Evolutionary conservation across 2,797 vertebrate genomes (phyloP), one percentile per base, ranked within the genome.

Genomic region (Rhinogobio ventralis): DNA sequence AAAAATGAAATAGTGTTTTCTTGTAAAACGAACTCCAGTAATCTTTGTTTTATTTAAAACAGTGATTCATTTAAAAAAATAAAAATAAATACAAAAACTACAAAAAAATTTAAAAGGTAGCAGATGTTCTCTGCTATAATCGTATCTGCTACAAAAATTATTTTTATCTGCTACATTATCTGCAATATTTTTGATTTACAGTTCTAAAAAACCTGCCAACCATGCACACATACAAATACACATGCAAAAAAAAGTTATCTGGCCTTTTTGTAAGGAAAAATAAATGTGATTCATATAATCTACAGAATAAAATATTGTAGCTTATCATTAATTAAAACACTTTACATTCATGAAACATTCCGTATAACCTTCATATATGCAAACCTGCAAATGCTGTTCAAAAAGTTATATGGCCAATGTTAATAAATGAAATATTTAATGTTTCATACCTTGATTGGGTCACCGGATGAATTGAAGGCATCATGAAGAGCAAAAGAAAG

Each of bases 381-480:
- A 20, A 28, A 69, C 25, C 9, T 36, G 30, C 14, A 51, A 67
- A 49, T 20, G 5, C 11, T 30, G 7, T 33, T 28, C 49, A 20
- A 66, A 49, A 33, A 15, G 11, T 45, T 33, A 81, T 2, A 30
- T 25, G n/a, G 42, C 17, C 36, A 71, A 28, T 39, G 23, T 20
- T 28, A 71, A 72, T 30, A 11, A 14, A 23, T 72, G 9, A 14
- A 51, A 64, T 33, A 74, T 55, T 55, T 4, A 20, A 42, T 8
- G 15, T 30, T 23, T 76, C 69, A n/a, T 83, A 83, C 80, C 80
- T 82, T 82, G 80, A 73, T 74, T 55, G 17, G 30, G 60, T 51
- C 23, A 33, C 46, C 60, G 7, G 10, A 49, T 53, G 30, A 46
- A 66, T 66, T 28, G 36, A 68, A 68, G 23, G 5, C 28, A 20